phyloP scores from a whole-genome alignment of 2,888 invertebrate genomes.

The Torymus aiolomorphi region DNA sequence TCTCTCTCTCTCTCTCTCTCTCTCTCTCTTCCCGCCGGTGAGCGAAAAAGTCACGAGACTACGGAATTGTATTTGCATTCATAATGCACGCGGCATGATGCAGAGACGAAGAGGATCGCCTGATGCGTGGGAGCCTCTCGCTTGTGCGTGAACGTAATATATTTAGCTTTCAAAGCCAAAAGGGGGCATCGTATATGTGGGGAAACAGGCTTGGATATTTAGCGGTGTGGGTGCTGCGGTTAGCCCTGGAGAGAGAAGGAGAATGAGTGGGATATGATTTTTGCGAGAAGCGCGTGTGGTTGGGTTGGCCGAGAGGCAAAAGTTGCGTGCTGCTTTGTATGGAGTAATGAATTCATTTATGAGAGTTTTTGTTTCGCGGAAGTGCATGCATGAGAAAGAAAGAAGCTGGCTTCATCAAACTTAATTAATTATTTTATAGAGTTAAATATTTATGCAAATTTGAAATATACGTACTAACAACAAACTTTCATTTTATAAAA shows the following conservation, averaged over 20 bases:
- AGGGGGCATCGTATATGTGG: no score
- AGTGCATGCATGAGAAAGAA: no score
- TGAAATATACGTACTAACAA: no score
- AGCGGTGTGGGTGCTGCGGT: neutral
- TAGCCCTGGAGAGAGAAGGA: no score
- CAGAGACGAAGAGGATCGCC: neutral
- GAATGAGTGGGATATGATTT: neutral
- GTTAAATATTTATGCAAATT: no score
- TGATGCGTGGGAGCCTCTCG: neutral
- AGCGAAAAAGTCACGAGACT: neutral
- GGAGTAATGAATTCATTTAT: no score
- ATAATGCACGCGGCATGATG: neutral
- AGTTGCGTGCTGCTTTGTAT: no score
- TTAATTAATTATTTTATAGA: no score
- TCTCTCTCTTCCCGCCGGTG: neutral
- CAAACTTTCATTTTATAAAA: no score
- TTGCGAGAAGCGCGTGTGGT: neutral
- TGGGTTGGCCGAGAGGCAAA: no score
- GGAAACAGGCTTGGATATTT: slow-evolving; percentile 18
- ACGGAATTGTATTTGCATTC: slow-evolving; percentile 33
- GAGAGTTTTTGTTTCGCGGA: neutral
- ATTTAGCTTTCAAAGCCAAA: slow-evolving; percentile 27
- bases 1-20: no score
- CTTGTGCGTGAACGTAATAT: slow-evolving; percentile 15
- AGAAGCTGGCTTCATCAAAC: no score